Percentiles rank a stretch among this genome's conserved stretches.
Evolutionary conservation across 2,888 invertebrate species (phyloP).

Genomic region (Polyommatus icarus): DNA sequence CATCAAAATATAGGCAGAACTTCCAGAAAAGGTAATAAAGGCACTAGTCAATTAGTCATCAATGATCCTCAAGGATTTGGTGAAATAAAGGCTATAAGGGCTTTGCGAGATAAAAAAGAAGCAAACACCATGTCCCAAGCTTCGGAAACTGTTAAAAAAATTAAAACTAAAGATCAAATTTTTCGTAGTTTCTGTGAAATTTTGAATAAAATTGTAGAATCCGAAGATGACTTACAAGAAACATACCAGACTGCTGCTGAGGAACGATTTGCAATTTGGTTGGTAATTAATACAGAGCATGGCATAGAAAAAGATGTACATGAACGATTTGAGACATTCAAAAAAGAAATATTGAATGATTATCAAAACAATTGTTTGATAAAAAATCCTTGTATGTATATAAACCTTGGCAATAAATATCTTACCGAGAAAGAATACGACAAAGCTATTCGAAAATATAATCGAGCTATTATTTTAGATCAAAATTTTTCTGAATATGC

Average conservation of each 20-base stretch:
- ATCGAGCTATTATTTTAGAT: constrained; percentile 36
- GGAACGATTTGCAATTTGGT: constrained; percentile 39
- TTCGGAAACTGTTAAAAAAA: constrained; percentile 20
- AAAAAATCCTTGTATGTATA: constrained; percentile 36
- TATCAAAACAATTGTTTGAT: constrained; percentile 32
- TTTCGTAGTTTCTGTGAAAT: constrained; percentile 35
- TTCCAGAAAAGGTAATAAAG: constrained; percentile 37
- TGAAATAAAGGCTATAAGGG: constrained; percentile 31
- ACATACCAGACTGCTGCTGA: constrained; percentile 33
- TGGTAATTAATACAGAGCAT: constrained; percentile 31
- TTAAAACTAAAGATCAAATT: constrained; percentile 36
- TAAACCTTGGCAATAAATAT: constrained; percentile 35
- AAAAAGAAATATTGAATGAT: constrained; percentile 26
- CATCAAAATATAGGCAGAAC: constrained; percentile 39
- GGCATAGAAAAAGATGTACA: background rate
- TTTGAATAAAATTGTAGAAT: constrained; percentile 32
- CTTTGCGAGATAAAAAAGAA: constrained; percentile 26
- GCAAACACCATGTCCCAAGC: constrained; percentile 28
- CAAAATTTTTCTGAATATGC: constrained; percentile 38
- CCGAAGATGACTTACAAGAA: constrained; percentile 26
- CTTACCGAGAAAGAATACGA: constrained; percentile 21
- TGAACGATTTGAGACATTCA: constrained; percentile 32
- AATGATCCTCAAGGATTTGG: background rate
- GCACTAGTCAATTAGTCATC: constrained; percentile 37
- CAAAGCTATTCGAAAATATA: constrained; percentile 35